Base-by-base conservation (phyloP, 2,888 invertebrate species). In the Lomographa bimaculata region DNA sequence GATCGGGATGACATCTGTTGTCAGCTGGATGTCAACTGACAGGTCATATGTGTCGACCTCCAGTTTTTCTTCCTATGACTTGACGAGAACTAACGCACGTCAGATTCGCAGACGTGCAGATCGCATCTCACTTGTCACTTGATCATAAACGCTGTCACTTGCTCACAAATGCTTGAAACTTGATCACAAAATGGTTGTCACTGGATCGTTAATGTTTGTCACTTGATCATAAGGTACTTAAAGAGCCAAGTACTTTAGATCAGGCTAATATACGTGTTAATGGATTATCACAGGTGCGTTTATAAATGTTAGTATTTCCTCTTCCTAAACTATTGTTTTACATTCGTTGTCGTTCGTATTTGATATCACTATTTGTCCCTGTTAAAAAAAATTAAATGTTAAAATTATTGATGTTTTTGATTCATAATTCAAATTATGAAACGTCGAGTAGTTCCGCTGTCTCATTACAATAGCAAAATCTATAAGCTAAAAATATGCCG, bases 1-100 rank as follows among this genome's bases (percentile, higher is more conserved):
- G 65, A 74, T 72, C 52, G 79, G 77, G 68, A 75, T 79, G 80
- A 84, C 89, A 89, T 89, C 89, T 85, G 89, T 89, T 83, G 89
- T 89, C 87, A 89, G 84, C 84, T 86, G 79, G 73, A 84, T 79
- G 80, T 71, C 85, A 84, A 89, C 89, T 82, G 90, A 87, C 83
- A 82, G 81, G 41, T 87, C 85, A 85, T 86, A 82, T 71, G 86
- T 81, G 71, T 87, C 81, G 82, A 64, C 76, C 87, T 87, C 90
- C 90, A 90, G 90, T 80, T 83, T 87, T 84, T 62, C 64, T 51
- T 46, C 20, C 36, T 27, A 37, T 29, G n/a, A 64, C 51, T 20
- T 41, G 46, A 55, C 54, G 61, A 57, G 33, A 45, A 50, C 38
- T 57, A 60, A 54, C 54, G 36, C 64, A 61, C 59, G 46, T 60